These are phyloP conservation scores for Zoanthus gigantus DNA, from an alignment of 92 coral and sea anemone genomes.

Conservation along the genomic window DNA sequence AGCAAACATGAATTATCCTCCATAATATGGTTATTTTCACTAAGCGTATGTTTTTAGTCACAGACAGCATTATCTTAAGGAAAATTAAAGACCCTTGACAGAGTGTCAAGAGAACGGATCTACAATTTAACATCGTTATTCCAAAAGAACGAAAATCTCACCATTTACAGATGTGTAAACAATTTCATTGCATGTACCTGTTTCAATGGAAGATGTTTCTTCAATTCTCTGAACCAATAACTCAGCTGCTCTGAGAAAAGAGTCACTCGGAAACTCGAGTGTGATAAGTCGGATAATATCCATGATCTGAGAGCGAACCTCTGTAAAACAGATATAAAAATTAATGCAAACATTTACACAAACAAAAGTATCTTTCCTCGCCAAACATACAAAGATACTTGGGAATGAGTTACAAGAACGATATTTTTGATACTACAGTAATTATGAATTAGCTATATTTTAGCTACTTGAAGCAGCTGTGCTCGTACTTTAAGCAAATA, in stretches of 20 bases:
- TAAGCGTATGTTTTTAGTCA: too few species aligned
- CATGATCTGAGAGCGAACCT: slow-evolving; percentile 84
- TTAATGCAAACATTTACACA: background rate
- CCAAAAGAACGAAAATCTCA: background rate
- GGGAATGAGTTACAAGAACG: too few species aligned
- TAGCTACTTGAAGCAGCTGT: too few species aligned
- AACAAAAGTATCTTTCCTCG: background rate
- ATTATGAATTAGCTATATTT: too few species aligned
- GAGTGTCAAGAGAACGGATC: background rate
- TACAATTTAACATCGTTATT: background rate
- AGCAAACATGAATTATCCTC: too few species aligned
- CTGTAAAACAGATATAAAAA: slow-evolving; percentile 36
- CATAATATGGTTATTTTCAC: too few species aligned
- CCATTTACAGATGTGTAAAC: background rate
- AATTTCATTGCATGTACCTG: background rate
- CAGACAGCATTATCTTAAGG: too few species aligned
- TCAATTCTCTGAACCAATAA: slow-evolving; percentile 72
- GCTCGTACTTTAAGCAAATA: too few species aligned
- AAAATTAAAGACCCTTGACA: background rate
- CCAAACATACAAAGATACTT: too few species aligned
- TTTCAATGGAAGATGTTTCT: slow-evolving; percentile 7
- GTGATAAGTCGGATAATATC: slow-evolving; percentile 78
- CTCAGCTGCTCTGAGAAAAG: slow-evolving; percentile 81
- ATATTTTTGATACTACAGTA: too few species aligned
- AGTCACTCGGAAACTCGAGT: slow-evolving; percentile 74